Base-by-base conservation (phyloP, 2,113 vertebrate genomes). In the Felis chaus region DNA sequence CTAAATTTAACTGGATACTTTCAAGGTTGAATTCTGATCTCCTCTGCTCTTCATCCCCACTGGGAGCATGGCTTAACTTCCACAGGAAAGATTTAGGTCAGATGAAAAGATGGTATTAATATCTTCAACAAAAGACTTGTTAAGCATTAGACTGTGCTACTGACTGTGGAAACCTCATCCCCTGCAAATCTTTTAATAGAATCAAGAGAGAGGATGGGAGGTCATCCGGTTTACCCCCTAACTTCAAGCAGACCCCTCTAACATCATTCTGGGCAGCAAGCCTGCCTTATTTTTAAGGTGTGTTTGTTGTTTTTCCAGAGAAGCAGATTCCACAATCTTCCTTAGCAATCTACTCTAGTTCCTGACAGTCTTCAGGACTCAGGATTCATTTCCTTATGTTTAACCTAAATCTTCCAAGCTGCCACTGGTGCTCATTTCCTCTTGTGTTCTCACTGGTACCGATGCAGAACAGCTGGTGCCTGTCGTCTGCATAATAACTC, bases 41-140 rank as follows among this genome's bases (percentile, higher is more conserved):
- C 45, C 39, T 71, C 31, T 39, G 29, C 39, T 93, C 76, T 96
- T 95, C 50, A 23, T 45, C 39, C 71, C 80, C 81, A 84, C 48
- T 65, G 61, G 80, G 53, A 68, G 57, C 41, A 53, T 5, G 45
- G 69, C 36, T 92, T 87, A 97, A 69, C 78, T 92, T 94, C 57
- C 95, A 95, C 55, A 83, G 74, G 66, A 79, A 98, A 96, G 91
- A 95, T 79, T 90, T 57, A 69, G 93, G 88, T 94, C 91, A 94
- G 63, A 97, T 92, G 88, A 87, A 95, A 97, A 94, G 80, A 94
- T 36, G 13, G 74, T 31, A 94, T 80, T 96, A 90, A 65, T 92
- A 95, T 95, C 36, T n/a, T 74, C 63, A 95, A 80, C 45, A 80
- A 74, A 96, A 91, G 55, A 84, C 57, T 41, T 95, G 83, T 61